Conservation (phyloP, 2,113 vertebrate species). For the Larimichthys polyactis region DNA sequence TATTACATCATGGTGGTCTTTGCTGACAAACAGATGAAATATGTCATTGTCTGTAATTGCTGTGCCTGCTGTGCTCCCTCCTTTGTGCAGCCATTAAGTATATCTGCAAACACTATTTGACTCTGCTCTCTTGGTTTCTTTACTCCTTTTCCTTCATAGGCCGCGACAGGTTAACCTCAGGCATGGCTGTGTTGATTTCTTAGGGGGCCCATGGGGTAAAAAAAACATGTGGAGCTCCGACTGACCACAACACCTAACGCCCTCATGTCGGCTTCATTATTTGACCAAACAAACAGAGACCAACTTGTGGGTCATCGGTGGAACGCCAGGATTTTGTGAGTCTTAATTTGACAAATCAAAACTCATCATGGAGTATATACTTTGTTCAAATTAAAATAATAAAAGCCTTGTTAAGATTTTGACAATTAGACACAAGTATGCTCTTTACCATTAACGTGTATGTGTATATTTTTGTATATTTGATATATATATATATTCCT, state of each 20-base stretch:
- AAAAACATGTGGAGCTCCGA: not conserved
- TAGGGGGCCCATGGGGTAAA: not conserved
- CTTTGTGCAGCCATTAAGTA: not conserved
- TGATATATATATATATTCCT: too few species aligned
- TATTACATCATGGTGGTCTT: not conserved
- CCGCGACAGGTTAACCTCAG: not conserved
- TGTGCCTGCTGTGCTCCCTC: not conserved
- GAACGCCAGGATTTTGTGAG: not conserved
- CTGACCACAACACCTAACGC: not conserved
- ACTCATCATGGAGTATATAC: not conserved
- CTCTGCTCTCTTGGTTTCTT: not conserved
- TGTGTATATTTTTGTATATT: not conserved
- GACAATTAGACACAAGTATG: not conserved
- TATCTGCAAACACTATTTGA: not conserved
- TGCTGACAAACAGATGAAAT: conserved; percentile 1
- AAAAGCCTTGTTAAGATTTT: too few species aligned
- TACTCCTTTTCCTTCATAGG: not conserved
- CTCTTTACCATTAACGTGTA: not conserved
- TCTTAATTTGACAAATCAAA: not conserved
- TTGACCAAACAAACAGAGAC: not conserved
- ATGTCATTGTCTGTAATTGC: not conserved
- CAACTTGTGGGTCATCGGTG: not conserved
- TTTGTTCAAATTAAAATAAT: not conserved
- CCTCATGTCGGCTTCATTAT: not conserved
- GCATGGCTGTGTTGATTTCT: not conserved